phyloP scores from a whole-genome alignment of 2,113 vertebrate genomes.

The Triplophysa rosa region DNA sequence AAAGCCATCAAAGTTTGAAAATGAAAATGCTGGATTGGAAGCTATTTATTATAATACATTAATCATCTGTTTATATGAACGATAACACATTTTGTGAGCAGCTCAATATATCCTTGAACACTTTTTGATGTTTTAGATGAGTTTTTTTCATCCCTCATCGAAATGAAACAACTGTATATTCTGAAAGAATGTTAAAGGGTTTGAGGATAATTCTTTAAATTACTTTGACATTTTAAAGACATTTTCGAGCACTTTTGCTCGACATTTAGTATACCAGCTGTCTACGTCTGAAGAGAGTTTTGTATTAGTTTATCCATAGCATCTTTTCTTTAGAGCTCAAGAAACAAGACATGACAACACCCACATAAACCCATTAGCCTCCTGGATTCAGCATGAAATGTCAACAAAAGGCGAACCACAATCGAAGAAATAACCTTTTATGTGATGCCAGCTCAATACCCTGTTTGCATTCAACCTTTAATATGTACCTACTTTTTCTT shows the following conservation, averaged over 20 bases:
- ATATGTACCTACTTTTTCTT: constrained; percentile 18
- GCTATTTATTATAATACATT: no score
- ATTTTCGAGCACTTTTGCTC: neutral
- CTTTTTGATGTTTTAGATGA: no score
- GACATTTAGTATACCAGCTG: constrained; percentile 20
- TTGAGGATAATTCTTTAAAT: neutral
- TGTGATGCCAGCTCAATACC: constrained; percentile 38
- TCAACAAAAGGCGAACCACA: constrained; percentile 57
- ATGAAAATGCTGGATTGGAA: no score
- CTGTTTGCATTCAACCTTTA: constrained; percentile 40
- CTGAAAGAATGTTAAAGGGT: neutral
- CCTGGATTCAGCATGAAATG: constrained; percentile 61
- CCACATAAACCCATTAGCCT: constrained; percentile 55
- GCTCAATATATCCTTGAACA: no score
- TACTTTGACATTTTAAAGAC: constrained; percentile 14
- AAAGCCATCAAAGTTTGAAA: no score
- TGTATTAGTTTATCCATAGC: constrained; percentile 1
- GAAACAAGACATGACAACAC: constrained; percentile 52
- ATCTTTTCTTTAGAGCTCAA: neutral
- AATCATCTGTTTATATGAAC: no score
- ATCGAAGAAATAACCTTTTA: constrained; percentile 63
- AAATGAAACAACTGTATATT: neutral
- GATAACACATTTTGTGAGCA: no score
- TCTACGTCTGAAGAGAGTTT: neutral
- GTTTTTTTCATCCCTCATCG: no score